phyloP scores from a whole-genome alignment of 2,113 vertebrate species.

The Peucedramus taeniatus region DNA sequence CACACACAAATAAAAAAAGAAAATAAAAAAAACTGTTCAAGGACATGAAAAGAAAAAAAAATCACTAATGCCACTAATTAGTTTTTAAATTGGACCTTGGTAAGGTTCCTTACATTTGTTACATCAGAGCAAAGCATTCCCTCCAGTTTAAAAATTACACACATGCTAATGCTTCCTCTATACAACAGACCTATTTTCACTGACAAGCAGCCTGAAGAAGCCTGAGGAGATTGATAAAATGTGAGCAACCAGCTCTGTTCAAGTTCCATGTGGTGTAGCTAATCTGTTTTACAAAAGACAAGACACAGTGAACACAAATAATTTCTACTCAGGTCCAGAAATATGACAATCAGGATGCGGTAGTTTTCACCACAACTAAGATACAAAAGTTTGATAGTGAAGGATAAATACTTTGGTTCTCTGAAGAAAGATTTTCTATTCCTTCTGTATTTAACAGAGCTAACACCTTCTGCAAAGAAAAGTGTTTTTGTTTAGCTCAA shows the following conservation, averaged over 20 bases:
- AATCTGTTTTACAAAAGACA: background rate
- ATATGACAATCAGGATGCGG: background rate
- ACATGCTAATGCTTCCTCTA: background rate
- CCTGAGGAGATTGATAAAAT: background rate
- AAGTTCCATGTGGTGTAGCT: background rate
- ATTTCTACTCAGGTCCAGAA: background rate
- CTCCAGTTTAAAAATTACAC: background rate
- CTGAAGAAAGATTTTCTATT: background rate
- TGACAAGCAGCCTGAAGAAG: background rate
- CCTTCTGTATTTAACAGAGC: background rate
- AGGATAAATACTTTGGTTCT: background rate
- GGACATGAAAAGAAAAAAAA: background rate
- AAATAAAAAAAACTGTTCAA: background rate
- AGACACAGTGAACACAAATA: rapidly evolving
- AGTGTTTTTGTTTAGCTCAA: background rate
- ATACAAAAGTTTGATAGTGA: background rate
- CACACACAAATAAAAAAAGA: background rate
- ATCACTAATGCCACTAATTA: background rate
- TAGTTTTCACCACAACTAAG: background rate
- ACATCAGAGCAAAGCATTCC: background rate
- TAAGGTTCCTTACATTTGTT: background rate
- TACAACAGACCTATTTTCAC: background rate
- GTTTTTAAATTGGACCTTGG: background rate
- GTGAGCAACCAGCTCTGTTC: background rate
- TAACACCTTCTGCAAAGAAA: background rate